phyloP scores from a whole-genome alignment of 64 coral and sea anemone genomes.

The Trachythela sp. region DNA sequence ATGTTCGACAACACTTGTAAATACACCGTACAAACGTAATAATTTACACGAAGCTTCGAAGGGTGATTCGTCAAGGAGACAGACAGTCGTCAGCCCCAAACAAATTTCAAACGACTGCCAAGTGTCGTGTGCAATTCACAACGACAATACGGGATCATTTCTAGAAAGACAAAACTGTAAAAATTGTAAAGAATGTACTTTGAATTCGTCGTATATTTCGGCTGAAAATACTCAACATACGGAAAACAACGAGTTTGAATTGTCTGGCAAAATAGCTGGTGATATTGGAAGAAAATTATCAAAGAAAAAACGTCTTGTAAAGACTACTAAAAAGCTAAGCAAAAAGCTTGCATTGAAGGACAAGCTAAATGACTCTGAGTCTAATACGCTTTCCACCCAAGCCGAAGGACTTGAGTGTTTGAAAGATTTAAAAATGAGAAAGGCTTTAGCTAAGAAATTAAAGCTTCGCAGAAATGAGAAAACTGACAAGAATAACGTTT shows the following conservation, averaged over 20 bases:
- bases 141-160: background rate
- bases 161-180: background rate
- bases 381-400: background rate
- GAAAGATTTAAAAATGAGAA: constrained; percentile 4
- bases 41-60: too few relatives aligned
- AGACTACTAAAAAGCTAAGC: background rate
- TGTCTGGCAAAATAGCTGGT: background rate
- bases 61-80: background rate
- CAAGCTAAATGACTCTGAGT: background rate
- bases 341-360: background rate
- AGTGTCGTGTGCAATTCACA: constrained; percentile 11
- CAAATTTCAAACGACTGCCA: background rate
- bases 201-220: background rate
- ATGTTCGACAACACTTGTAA: background rate
- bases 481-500: background rate
- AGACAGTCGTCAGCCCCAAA: background rate
- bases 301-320: background rate
- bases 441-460: background rate
- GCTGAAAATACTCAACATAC: background rate
- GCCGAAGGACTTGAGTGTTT: background rate
- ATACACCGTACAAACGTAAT: background rate
- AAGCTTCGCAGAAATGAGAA: background rate
- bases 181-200: background rate
- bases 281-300: background rate
- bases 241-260: background rate